Conservation (phyloP, 2,797 vertebrate genomes). For the Chaenodraco wilsoni region DNA sequence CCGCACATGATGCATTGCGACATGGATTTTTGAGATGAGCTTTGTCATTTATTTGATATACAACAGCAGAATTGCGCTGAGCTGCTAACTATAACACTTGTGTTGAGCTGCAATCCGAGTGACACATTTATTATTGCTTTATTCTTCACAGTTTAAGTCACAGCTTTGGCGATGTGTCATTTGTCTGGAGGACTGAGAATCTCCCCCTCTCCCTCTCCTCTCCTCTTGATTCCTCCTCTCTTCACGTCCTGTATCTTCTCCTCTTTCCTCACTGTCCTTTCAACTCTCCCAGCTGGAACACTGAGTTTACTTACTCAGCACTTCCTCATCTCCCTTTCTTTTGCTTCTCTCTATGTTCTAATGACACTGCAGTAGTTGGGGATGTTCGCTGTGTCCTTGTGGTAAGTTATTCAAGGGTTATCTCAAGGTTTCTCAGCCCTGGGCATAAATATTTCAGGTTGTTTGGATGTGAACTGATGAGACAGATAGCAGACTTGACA, state of each 20-base stretch:
- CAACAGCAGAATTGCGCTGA: conserved; percentile 31
- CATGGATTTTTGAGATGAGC: neutral
- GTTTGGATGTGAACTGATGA: conserved; percentile 27
- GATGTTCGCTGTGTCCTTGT: conserved; percentile 44
- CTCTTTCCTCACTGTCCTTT: neutral
- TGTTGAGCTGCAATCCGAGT: conserved; percentile 31
- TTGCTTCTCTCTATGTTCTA: conserved; percentile 44
- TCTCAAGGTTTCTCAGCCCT: conserved; percentile 7
- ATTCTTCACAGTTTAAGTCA: conserved; percentile 67
- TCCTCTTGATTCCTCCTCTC: neutral
- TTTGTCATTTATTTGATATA: conserved; percentile 31
- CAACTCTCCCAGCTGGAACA: conserved; percentile 11
- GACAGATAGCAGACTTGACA: conserved; percentile 13
- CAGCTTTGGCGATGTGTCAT: conserved; percentile 53
- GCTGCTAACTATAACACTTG: conserved; percentile 12
- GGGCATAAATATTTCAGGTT: conserved; percentile 44
- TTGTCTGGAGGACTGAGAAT: conserved; percentile 36
- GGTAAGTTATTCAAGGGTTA: conserved; percentile 24
- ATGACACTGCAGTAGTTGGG: conserved; percentile 49
- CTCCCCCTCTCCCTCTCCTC: conserved; percentile 1
- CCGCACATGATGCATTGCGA: neutral
- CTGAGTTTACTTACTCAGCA: conserved; percentile 49
- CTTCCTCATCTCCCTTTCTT: conserved; percentile 14
- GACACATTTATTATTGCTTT: conserved; percentile 71
- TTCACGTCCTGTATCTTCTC: neutral